phyloP scores from a whole-genome alignment of 2,888 invertebrate species.

The Cinara cedri region DNA sequence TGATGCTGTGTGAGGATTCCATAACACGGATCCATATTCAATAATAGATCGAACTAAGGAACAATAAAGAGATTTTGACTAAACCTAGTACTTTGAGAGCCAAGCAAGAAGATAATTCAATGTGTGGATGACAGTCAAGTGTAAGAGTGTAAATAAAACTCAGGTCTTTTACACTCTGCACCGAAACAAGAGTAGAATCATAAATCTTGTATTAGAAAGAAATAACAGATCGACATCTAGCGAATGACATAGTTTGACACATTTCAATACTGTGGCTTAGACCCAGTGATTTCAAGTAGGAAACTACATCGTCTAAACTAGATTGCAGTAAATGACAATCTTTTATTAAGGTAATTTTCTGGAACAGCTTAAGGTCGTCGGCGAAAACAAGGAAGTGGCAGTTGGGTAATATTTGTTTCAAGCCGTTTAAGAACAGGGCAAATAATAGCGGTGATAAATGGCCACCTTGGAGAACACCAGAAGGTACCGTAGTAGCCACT shows the following conservation, averaged over 20 bases:
- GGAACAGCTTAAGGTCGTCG: neutral
- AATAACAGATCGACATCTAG: neutral
- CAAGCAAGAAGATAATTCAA: neutral
- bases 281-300: neutral
- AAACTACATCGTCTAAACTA: neutral
- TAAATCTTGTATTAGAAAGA: no score
- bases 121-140: neutral
- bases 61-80: no score
- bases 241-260: neutral
- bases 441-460: neutral
- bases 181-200: neutral
- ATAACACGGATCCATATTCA: no score
- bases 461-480: no score
- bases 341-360: neutral
- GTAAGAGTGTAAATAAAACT: neutral
- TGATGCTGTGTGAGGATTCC: no score
- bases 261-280: neutral
- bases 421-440: neutral
- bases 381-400: neutral
- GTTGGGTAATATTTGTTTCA: neutral
- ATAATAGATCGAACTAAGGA: no score
- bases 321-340: neutral
- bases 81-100: no score
- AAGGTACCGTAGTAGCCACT: neutral
- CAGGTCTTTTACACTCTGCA: neutral